These are phyloP conservation scores for Phoxinus dragarum DNA, from an alignment of 2,797 vertebrate genomes.

Conservation along the genomic window DNA sequence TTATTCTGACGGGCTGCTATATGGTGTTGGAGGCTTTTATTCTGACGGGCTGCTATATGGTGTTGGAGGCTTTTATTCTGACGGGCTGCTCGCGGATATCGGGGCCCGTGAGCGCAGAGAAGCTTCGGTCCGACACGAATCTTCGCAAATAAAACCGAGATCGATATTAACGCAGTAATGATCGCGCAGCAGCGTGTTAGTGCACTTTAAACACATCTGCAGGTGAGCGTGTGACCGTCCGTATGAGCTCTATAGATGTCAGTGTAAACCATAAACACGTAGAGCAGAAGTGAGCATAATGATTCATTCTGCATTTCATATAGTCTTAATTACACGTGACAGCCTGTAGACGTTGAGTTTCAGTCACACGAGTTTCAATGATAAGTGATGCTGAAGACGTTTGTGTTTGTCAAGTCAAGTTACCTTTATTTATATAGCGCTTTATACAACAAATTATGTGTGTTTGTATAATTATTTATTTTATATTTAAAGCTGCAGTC, in stretches of 20 bases:
- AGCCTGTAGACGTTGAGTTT: background rate
- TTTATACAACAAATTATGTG: background rate
- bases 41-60: background rate
- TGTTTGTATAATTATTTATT: background rate
- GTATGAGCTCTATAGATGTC: background rate
- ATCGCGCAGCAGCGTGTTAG: background rate
- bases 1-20: background rate
- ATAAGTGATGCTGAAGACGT: background rate
- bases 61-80: background rate
- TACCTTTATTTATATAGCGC: background rate
- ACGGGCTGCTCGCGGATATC: background rate
- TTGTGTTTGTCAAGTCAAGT: background rate
- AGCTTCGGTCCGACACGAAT: background rate
- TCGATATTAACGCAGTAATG: conserved; percentile 19
- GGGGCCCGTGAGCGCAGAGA: background rate
- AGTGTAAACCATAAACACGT: background rate
- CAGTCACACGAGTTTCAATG: background rate
- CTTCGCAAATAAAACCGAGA: background rate
- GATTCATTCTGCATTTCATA: background rate
- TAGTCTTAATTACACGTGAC: background rate
- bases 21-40: background rate
- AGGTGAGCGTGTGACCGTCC: background rate
- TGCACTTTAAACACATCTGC: conserved; percentile 22
- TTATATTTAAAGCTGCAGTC: no score
- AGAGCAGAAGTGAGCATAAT: background rate